phyloP scores from a whole-genome alignment of 2,888 invertebrate genomes.

The Acrocera orbiculus region DNA sequence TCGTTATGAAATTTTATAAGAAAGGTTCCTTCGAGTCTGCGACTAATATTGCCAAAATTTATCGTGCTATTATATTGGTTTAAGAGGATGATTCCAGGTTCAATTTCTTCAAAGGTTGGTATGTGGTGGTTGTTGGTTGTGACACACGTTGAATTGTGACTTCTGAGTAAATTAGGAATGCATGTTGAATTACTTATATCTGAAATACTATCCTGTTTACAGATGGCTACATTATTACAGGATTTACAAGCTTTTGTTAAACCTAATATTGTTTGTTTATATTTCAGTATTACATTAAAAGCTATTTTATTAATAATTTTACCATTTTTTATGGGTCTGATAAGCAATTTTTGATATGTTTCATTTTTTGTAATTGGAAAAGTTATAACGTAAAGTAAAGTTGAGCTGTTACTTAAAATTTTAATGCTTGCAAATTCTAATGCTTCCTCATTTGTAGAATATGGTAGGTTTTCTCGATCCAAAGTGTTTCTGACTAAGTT shows the following conservation, averaged over 20 bases:
- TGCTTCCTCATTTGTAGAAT: constrained; percentile 12
- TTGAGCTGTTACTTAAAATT: constrained; percentile 10
- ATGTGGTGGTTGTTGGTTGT: constrained; percentile 9
- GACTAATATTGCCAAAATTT: background rate
- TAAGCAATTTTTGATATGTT: constrained; percentile 8
- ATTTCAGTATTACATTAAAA: constrained; percentile 8
- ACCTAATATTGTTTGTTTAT: constrained; percentile 9
- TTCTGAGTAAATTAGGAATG: constrained; percentile 11
- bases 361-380: constrained; percentile 10
- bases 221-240: constrained; percentile 9
- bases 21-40: constrained; percentile 3
- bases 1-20: constrained; percentile 5
- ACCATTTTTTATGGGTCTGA: constrained; percentile 9
- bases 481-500: constrained; percentile 7
- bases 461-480: constrained; percentile 11
- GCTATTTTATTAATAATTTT: constrained; percentile 7
- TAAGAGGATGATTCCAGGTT: constrained; percentile 9
- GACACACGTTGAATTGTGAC: constrained; percentile 8
- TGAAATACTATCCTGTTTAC: constrained; percentile 8
- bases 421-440: constrained; percentile 13
- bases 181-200: constrained; percentile 9
- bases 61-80: constrained; percentile 9
- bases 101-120: constrained; percentile 9
- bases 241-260: constrained; percentile 8
- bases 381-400: constrained; percentile 12